These are phyloP conservation scores for Epinotia ramella DNA, from an alignment of 2,888 invertebrate species.

Conservation along the genomic window DNA sequence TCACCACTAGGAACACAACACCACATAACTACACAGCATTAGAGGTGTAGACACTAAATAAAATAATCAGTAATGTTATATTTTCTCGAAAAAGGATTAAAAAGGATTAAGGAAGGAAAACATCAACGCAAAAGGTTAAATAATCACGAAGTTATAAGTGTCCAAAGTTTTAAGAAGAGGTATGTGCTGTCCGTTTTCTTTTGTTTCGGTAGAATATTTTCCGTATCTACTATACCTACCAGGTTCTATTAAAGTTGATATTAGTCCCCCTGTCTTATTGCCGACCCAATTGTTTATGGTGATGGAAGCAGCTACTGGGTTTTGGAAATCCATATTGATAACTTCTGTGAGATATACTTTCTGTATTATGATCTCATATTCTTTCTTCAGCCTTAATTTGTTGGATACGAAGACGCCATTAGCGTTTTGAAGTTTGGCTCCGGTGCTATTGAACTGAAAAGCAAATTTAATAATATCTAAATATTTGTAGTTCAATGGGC, in stretches of 20 bases:
- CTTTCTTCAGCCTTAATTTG: slow-evolving; percentile 66
- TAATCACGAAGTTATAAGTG: too few species aligned
- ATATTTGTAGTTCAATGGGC: neutral
- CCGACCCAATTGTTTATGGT: slow-evolving; percentile 87
- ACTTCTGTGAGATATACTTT: slow-evolving; percentile 81
- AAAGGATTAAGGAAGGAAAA: too few species aligned
- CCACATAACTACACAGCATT: too few species aligned
- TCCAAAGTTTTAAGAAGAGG: too few species aligned
- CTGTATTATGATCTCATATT: slow-evolving; percentile 75
- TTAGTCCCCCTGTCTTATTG: slow-evolving; percentile 83
- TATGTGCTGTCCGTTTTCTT: too few species aligned
- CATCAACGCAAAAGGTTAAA: too few species aligned
- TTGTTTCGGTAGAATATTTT: neutral
- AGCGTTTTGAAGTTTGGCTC: slow-evolving; percentile 71
- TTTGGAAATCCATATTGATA: slow-evolving; percentile 78
- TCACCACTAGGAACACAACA: too few species aligned
- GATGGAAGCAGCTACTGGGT: slow-evolving; percentile 68
- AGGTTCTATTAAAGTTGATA: slow-evolving; percentile 80
- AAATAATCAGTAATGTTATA: too few species aligned
- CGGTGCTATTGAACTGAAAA: slow-evolving; percentile 65
- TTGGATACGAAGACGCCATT: slow-evolving; percentile 81
- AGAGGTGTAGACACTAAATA: too few species aligned
- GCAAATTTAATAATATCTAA: neutral
- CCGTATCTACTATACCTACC: slow-evolving; percentile 66
- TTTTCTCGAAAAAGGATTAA: too few species aligned